These are phyloP conservation scores for Eustalomyia histrio DNA, from an alignment of 2,888 invertebrate genomes.

Conservation along the genomic window DNA sequence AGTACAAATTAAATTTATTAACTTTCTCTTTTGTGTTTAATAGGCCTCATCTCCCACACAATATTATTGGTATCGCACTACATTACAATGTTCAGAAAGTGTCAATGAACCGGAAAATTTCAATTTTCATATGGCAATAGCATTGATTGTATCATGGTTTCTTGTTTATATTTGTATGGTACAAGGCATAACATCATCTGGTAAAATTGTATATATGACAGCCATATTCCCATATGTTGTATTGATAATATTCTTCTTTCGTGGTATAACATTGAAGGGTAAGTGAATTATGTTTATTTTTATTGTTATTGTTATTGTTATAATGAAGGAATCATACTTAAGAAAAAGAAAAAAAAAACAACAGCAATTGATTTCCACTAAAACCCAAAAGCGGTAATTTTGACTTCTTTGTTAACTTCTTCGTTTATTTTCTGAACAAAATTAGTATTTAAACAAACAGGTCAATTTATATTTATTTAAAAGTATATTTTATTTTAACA, in stretches of 20 bases:
- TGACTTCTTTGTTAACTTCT: too few species aligned
- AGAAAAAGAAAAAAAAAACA: too few species aligned
- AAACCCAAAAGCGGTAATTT: too few species aligned
- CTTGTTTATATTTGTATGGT: constrained; percentile 98
- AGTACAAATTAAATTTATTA: neutral
- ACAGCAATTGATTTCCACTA: too few species aligned
- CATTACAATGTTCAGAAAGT: constrained; percentile 92
- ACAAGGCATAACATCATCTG: constrained; percentile 97
- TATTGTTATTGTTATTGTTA: neutral
- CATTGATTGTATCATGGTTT: constrained; percentile 94
- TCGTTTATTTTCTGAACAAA: too few species aligned
- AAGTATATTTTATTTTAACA: too few species aligned
- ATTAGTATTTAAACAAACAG: too few species aligned
- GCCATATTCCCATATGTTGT: constrained; percentile 98
- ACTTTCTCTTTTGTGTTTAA: constrained; percentile 6
- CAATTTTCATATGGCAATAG: constrained; percentile 94
- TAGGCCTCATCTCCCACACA: constrained; percentile 92
- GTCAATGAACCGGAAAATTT: constrained; percentile 92
- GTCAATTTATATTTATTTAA: too few species aligned
- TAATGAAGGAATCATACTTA: too few species aligned
- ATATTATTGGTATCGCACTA: constrained; percentile 97
- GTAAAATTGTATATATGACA: constrained; percentile 97
- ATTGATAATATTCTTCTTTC: constrained; percentile 96
- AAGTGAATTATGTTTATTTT: constrained; percentile 70
- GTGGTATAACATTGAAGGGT: constrained; percentile 94